Evolutionary conservation across 2,797 vertebrate species (phyloP), one percentile per base, ranked within the genome.

Genomic region (Gadopsis marmoratus): DNA sequence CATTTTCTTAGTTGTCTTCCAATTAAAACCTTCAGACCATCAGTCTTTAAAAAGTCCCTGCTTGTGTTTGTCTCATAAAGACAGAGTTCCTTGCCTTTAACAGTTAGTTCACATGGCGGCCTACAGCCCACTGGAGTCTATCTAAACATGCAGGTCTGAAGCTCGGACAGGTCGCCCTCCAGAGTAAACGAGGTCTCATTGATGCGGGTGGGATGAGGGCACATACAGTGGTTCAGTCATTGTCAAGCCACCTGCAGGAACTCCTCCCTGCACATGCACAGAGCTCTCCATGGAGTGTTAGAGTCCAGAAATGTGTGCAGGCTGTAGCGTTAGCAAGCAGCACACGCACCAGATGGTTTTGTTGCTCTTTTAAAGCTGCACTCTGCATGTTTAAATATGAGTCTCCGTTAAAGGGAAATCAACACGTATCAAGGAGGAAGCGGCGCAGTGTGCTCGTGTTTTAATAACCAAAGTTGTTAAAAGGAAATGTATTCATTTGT

Each of bases 31-130:
- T 67, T 29, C 10, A 53, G n/a, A 74, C 41, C 47, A 79, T 73
- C 61, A 70, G n/a, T 45, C 13, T 67, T 50, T 47, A 71, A 86
- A 55, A 86, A 81, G 7, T 63, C n/a, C 10, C 48, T 45, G 45
- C 12, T 73, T 75, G 67, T 74, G 47, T 78, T 81, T 74, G 84
- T 71, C 68, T 77, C 47, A 75, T 73, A 76, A 81, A 86, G 76
- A 84, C 59, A 55, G 29, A 72, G 39, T 80, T 76, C 47, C 69
- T 80, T 73, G 56, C 10, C 80, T 79, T 85, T 58, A 71, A 59
- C 17, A 31, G 21, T n/a, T 7, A 72, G 79, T 87, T 88, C 73
- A 77, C 60, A 58, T 17, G 55, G 74, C 1, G 21, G 62, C 37
- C 74, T 61, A 23, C 65, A 62, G 67, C 80, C 73, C 76, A 71